Evolutionary conservation across 2,888 invertebrate genomes (phyloP).

Genomic region (Rosalia funebris): DNA sequence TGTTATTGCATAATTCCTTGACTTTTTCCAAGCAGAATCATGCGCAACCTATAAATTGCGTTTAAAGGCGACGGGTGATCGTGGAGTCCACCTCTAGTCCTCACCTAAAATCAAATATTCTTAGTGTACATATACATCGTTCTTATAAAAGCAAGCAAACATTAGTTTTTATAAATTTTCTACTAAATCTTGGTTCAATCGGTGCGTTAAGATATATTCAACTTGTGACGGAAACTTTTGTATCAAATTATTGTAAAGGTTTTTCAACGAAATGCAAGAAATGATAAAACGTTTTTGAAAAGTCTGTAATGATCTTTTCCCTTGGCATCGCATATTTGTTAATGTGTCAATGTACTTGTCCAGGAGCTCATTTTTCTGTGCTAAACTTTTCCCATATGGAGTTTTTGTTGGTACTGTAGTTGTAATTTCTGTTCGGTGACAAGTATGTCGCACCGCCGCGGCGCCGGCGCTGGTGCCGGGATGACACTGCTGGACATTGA

Average conservation of each 20-base stretch:
- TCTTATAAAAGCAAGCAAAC: too few species aligned
- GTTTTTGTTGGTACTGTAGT: background rate
- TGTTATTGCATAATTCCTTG: too few species aligned
- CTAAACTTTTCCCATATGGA: background rate
- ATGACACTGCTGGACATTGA: too few species aligned
- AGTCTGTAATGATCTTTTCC: background rate
- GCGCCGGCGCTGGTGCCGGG: too few species aligned
- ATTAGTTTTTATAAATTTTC: constrained; percentile 1
- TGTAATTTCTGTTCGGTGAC: too few species aligned
- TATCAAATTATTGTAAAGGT: background rate
- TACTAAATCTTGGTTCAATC: background rate
- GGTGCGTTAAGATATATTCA: background rate
- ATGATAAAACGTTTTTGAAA: background rate
- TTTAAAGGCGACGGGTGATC: too few species aligned
- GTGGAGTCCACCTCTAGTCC: too few species aligned
- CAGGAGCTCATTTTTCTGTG: background rate
- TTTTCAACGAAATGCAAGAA: background rate
- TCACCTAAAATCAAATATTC: too few species aligned
- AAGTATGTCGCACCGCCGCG: too few species aligned
- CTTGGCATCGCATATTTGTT: background rate
- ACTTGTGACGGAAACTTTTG: background rate
- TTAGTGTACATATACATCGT: too few species aligned
- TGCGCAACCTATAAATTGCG: too few species aligned
- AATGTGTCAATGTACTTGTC: background rate
- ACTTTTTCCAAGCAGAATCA: too few species aligned